A percentile compares a stretch with the other conserved stretches of the same genome.
These are phyloP conservation scores for Phenganax marumi DNA, from an alignment of 92 coral and sea anemone genomes.

Conservation along the genomic window DNA sequence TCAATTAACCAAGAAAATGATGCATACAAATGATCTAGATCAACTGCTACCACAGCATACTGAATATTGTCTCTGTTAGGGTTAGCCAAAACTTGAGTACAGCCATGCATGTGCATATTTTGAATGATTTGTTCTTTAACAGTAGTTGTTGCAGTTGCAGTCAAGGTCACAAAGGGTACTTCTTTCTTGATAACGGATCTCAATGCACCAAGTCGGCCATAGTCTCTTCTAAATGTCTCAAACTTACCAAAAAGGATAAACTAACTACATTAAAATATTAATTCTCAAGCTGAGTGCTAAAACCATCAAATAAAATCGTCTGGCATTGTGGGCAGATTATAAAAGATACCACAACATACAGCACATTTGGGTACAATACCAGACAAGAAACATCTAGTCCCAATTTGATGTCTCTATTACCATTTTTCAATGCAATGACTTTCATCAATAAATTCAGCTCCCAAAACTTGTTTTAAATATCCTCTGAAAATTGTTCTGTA, in stretches of 20 bases:
- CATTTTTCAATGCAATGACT: constrained; percentile 58
- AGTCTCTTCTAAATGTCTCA: background rate
- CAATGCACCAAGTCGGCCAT: constrained; percentile 10
- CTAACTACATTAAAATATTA: background rate
- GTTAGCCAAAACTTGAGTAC: constrained; percentile 9
- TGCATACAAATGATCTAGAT: background rate
- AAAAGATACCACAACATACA: too few relatives aligned
- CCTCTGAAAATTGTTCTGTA: constrained; percentile 35
- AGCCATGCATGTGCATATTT: background rate
- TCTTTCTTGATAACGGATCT: constrained; percentile 1
- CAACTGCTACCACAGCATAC: background rate
- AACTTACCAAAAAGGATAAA: background rate
- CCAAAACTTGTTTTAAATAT: constrained; percentile 15
- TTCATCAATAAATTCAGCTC: constrained; percentile 58
- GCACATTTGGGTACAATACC: background rate
- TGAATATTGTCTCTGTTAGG: constrained; percentile 7
- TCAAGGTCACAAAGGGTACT: constrained; percentile 1
- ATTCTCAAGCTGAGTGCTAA: too few relatives aligned
- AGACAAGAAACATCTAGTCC: background rate
- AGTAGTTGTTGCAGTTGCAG: background rate
- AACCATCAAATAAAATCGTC: too few relatives aligned
- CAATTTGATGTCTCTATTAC: constrained; percentile 22
- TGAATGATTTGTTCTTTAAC: background rate
- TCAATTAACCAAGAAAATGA: constrained; percentile 11
- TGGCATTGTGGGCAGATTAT: too few relatives aligned